phyloP scores from a whole-genome alignment of 2,113 vertebrate species.

The Nibea albiflora region DNA sequence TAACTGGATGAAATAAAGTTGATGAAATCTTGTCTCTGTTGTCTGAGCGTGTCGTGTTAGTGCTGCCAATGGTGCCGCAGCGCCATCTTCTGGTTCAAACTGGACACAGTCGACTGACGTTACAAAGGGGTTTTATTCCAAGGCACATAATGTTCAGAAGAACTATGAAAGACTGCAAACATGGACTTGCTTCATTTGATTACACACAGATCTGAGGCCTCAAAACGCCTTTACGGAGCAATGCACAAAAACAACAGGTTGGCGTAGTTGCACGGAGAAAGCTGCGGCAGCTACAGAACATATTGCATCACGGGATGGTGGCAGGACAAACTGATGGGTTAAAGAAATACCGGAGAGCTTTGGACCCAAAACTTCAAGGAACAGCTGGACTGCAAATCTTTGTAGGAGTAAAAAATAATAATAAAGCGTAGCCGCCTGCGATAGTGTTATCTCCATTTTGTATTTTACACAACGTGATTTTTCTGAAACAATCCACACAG shows the following conservation, averaged over 20 bases:
- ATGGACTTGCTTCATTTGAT: constrained; percentile 16
- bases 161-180: constrained; percentile 13
- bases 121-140: constrained; percentile 70
- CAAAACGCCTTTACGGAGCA: constrained; percentile 16
- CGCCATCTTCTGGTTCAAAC: constrained; percentile 50
- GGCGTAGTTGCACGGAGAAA: not conserved
- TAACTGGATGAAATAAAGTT: constrained; percentile 84
- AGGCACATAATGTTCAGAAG: constrained; percentile 68
- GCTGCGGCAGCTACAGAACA: constrained; percentile 5
- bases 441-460: not conserved
- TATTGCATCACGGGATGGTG: constrained; percentile 4
- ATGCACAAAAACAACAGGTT: constrained; percentile 35
- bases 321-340: not conserved
- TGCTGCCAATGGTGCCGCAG: not conserved
- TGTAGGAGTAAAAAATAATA: not conserved
- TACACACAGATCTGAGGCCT: constrained; percentile 40
- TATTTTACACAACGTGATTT: not conserved
- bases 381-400: not conserved
- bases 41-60: no score
- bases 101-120: not conserved
- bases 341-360: not conserved
- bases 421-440: not conserved
- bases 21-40: constrained; percentile 31
- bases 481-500: not conserved
- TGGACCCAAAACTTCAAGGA: not conserved